phyloP scores from a whole-genome alignment of 2,888 invertebrate species.

The Acrobasis suavella region DNA sequence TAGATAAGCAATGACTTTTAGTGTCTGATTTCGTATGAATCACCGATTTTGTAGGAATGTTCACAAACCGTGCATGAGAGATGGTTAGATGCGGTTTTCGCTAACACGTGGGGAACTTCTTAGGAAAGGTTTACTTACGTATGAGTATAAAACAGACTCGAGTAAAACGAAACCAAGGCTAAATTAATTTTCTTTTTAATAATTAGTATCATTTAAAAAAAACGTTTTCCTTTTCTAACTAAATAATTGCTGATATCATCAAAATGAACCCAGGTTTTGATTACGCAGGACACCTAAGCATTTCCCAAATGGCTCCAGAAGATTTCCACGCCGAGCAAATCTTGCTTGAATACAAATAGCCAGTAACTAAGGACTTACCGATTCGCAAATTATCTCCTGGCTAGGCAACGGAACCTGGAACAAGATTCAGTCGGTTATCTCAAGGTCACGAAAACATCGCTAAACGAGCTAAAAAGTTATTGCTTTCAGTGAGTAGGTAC shows the following conservation, averaged over 20 bases:
- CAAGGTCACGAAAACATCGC: background rate
- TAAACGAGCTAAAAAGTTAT: background rate
- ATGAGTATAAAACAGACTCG: too few relatives aligned
- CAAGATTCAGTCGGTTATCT: slow-evolving; percentile 30
- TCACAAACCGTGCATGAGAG: too few relatives aligned
- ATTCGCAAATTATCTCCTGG: slow-evolving; percentile 72
- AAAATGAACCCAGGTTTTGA: slow-evolving; percentile 1
- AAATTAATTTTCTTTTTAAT: too few relatives aligned
- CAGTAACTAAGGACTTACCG: slow-evolving; percentile 64
- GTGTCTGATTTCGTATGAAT: too few relatives aligned
- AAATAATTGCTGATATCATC: background rate
- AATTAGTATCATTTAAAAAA: too few relatives aligned
- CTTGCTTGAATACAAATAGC: slow-evolving; percentile 68
- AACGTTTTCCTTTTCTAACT: background rate
- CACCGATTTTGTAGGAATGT: too few relatives aligned
- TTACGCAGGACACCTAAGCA: background rate
- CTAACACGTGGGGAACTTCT: too few relatives aligned
- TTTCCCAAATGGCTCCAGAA: slow-evolving; percentile 33
- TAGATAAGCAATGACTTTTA: too few relatives aligned
- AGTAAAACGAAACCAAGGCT: too few relatives aligned
- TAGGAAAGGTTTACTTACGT: too few relatives aligned
- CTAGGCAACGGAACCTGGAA: slow-evolving; percentile 70
- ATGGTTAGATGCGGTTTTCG: too few relatives aligned
- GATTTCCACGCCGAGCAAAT: slow-evolving; percentile 29
- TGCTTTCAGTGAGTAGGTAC: too few relatives aligned